Evolutionary conservation across 2,113 vertebrate genomes (phyloP), one percentile per base, ranked within the genome.

Genomic region (Notechis scutatus): DNA sequence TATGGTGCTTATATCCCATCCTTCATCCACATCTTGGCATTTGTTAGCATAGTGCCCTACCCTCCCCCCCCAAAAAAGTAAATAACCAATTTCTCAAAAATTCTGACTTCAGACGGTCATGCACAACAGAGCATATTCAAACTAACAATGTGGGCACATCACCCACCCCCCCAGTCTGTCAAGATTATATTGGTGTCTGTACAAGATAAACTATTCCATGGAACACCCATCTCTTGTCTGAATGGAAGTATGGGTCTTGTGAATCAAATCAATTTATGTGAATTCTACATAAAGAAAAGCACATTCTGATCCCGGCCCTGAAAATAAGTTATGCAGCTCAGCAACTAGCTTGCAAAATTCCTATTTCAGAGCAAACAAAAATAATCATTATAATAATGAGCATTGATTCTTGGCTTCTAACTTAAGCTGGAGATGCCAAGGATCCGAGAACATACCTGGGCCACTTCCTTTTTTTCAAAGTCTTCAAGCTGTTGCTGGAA

Each of bases 401-500:
- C 54, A 26, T 54, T 34, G 45, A 52, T 14, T 87, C 57, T 45
- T 11, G 9, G 61, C 34, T 81, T 56, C 39, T 26, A 47, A 23
- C 5, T 69, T 39, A 20, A 59, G 10, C 11, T 39, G 45, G 91
- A n/a, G 39, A 42, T 47, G 9, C 29, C 56, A 87, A 34, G 20
- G 9, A 3, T 23, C 20, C 9, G 1, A 29, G 10, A 20, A 93
- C 96, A 97, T 96, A 99, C 99, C 97, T 99, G 97, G 74, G 97
- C 95, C 6, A 98, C 98, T 91, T 99, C 98, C 3, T 96, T 97
- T 74, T 97, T 97, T 95, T 99, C 98, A 11, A 99, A 99, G 93
- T 99, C 98, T 94, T 99, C 98, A 3, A 99, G 98, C 97, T 99
- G 99, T 15, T 97, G 98, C 97, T 99, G 99, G 96, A 99, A 99